These are phyloP conservation scores for Monodelphis domestica DNA, from an alignment of 2,797 vertebrate species.

Conservation along the genomic window DNA sequence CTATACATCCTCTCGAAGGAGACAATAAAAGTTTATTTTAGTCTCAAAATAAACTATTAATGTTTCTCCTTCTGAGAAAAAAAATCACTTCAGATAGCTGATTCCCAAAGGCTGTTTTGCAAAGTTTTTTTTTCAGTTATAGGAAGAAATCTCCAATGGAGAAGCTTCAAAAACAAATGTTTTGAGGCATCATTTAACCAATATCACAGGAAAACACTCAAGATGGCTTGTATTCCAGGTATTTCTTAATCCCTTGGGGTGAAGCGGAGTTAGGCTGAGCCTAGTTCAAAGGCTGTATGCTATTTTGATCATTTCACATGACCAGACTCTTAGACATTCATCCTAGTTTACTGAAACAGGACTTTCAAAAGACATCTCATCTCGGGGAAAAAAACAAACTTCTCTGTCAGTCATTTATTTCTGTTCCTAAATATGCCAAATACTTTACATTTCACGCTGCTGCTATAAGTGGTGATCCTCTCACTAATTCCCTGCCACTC, in stretches of 20 bases:
- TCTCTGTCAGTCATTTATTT: neutral
- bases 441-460: neutral
- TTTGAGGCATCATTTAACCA: slow-evolving; percentile 57
- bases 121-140: slow-evolving; percentile 58
- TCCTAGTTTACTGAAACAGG: neutral
- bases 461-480: neutral
- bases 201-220: slow-evolving; percentile 34
- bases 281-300: slow-evolving; percentile 35
- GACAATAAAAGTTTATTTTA: slow-evolving; percentile 26
- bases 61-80: slow-evolving; percentile 42
- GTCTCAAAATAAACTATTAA: slow-evolving; percentile 47
- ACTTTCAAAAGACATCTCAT: neutral
- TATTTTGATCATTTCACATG: slow-evolving; percentile 34
- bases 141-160: slow-evolving; percentile 49
- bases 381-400: no score
- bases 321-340: slow-evolving; percentile 12
- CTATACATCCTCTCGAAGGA: neutral
- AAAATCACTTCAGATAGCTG: slow-evolving; percentile 25
- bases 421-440: neutral
- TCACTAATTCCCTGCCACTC: no score
- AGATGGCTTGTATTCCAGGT: slow-evolving; percentile 32
- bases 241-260: slow-evolving; percentile 42
- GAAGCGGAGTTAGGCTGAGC: slow-evolving; percentile 56
- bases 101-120: slow-evolving; percentile 55
- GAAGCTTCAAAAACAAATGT: neutral